Evolutionary conservation across 2,113 vertebrate genomes (phyloP).

Genomic region (Nycticebus coucang): DNA sequence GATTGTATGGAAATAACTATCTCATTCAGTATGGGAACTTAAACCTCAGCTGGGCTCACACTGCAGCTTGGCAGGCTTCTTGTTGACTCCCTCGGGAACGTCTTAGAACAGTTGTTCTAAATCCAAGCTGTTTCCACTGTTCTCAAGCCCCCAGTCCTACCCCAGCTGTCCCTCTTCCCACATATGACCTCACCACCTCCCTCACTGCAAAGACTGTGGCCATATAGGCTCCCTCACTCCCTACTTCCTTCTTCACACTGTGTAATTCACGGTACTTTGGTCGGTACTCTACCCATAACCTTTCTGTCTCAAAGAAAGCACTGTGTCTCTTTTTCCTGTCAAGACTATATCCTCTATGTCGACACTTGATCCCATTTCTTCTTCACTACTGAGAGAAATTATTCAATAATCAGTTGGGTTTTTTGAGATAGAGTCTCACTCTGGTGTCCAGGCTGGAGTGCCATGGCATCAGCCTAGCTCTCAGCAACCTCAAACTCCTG

Average conservation of each 20-base stretch:
- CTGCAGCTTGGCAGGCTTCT: slow-evolving; percentile 72
- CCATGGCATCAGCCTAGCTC: too few species aligned
- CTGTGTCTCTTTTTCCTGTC: background rate
- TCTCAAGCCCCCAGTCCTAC: slow-evolving; percentile 55
- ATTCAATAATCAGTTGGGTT: background rate
- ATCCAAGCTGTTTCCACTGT: slow-evolving; percentile 73
- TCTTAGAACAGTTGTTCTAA: slow-evolving; percentile 74
- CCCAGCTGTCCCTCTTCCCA: slow-evolving; percentile 70
- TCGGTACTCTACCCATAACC: background rate
- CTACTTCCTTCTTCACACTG: slow-evolving; percentile 14
- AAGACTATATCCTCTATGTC: background rate
- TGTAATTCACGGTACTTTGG: background rate
- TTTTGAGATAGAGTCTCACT: too few species aligned
- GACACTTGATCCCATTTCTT: background rate
- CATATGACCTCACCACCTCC: slow-evolving; percentile 67
- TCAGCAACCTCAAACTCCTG: too few species aligned
- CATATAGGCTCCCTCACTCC: background rate
- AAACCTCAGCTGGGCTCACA: slow-evolving; percentile 69
- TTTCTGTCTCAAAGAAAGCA: slow-evolving; percentile 24
- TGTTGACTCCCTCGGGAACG: slow-evolving; percentile 70
- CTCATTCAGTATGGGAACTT: slow-evolving; percentile 64
- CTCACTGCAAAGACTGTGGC: slow-evolving; percentile 34
- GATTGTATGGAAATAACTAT: slow-evolving; percentile 71
- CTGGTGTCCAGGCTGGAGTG: too few species aligned
- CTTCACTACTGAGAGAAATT: slow-evolving; percentile 10